A percentile compares a stretch with the other conserved stretches of the same genome.
Conservation (phyloP, 2,888 invertebrate species). For the Meghimatium bilineatum region DNA sequence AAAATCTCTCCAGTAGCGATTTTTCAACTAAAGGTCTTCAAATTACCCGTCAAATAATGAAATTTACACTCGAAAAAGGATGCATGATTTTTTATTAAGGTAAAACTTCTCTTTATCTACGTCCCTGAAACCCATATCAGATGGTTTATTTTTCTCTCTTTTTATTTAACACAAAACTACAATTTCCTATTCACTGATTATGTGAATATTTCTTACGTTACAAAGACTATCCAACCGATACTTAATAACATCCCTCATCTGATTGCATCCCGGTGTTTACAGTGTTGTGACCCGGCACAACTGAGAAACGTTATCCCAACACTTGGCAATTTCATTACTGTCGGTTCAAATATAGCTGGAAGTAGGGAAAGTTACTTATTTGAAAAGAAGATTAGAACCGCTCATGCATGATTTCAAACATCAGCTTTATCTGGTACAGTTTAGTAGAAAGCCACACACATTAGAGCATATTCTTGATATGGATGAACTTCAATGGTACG, state of each 20-base stretch:
- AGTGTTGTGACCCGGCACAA: neutral
- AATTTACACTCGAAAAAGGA: too few species aligned
- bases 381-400: constrained; percentile 15
- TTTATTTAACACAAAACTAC: neutral
- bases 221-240: neutral
- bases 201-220: neutral
- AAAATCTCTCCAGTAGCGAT: too few species aligned
- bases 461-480: neutral
- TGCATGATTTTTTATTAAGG: too few species aligned
- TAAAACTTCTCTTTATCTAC: too few species aligned
- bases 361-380: neutral
- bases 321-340: constrained; percentile 6
- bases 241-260: neutral
- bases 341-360: neutral
- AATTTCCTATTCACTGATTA: neutral
- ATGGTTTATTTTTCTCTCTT: too few species aligned
- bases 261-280: neutral
- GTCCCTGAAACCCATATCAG: too few species aligned
- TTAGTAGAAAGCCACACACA: neutral
- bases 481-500: too few species aligned
- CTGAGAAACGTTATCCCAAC: constrained; percentile 4
- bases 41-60: too few species aligned
- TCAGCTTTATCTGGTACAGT: neutral
- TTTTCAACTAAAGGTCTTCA: too few species aligned
- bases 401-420: neutral